Conservation (phyloP, 2,888 invertebrate genomes). For the Norana najaformis region DNA sequence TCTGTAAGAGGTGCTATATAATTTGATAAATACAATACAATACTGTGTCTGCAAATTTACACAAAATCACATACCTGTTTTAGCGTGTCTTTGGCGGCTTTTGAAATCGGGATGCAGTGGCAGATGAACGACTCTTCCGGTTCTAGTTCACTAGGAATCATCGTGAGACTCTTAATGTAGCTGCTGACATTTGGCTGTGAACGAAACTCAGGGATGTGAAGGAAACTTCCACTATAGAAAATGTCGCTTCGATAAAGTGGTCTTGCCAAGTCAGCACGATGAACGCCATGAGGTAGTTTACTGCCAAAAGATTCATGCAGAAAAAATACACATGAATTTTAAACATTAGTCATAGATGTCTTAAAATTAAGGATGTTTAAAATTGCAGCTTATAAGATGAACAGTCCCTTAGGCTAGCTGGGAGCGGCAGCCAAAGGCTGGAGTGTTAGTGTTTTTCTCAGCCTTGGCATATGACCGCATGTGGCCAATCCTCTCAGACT, state of each 20-base stretch:
- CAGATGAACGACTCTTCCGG: conserved; percentile 19
- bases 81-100: conserved; percentile 28
- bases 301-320: neutral
- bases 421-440: neutral
- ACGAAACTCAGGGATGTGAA: conserved; percentile 81
- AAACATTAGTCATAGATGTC: neutral
- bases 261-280: conserved; percentile 64
- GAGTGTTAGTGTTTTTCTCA: neutral
- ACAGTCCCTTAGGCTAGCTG: neutral
- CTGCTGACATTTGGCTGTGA: conserved; percentile 79
- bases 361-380: neutral
- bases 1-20: no score
- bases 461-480: neutral
- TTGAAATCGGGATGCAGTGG: conserved; percentile 29
- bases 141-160: conserved; percentile 69
- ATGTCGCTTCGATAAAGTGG: conserved; percentile 94
- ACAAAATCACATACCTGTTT: conserved; percentile 14
- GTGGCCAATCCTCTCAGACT: no score
- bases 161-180: conserved; percentile 87
- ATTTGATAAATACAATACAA: neutral
- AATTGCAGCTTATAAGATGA: neutral
- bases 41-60: neutral
- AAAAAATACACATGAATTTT: neutral
- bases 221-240: conserved; percentile 93
- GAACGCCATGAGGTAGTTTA: conserved; percentile 37